Evolutionary conservation across 2,888 invertebrate species (phyloP).

Genomic region (Gari tellinella): DNA sequence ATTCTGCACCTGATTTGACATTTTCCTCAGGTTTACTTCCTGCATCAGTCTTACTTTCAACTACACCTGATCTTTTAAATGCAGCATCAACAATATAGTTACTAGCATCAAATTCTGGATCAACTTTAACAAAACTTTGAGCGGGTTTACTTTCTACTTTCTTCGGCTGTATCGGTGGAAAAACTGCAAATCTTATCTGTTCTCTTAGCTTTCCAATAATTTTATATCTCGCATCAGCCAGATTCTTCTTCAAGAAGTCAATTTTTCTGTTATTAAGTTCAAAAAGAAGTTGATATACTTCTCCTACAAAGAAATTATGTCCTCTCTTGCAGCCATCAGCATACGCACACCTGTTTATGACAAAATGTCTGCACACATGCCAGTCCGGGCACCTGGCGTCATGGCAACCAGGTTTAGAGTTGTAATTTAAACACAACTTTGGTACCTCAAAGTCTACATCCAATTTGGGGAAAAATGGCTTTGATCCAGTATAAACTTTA

Average conservation of each 20-base stretch:
- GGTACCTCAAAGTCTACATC: slow-evolving; percentile 20
- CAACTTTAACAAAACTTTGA: slow-evolving; percentile 2
- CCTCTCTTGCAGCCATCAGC: slow-evolving; percentile 34
- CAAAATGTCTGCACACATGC: slow-evolving; percentile 44
- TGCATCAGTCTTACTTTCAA: slow-evolving; percentile 4
- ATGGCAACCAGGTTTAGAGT: slow-evolving; percentile 13
- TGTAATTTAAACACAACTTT: slow-evolving; percentile 29
- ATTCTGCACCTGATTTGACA: background rate
- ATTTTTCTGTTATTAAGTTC: background rate
- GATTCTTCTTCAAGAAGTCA: background rate
- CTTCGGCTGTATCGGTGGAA: background rate
- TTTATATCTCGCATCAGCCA: background rate
- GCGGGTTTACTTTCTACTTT: background rate
- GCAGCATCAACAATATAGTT: slow-evolving; percentile 8
- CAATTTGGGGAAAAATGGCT: too few relatives aligned
- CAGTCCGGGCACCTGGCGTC: slow-evolving; percentile 11
- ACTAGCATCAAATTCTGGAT: slow-evolving; percentile 40
- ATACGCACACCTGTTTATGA: slow-evolving; percentile 32
- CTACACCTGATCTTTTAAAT: too few relatives aligned
- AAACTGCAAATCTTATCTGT: background rate
- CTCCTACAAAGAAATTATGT: slow-evolving; percentile 32
- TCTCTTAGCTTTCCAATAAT: background rate
- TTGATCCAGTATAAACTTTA: too few relatives aligned
- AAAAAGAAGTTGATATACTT: slow-evolving; percentile 1
- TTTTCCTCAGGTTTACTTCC: background rate